phyloP scores from a whole-genome alignment of 2,888 invertebrate genomes.

The Piscicola geometra region DNA sequence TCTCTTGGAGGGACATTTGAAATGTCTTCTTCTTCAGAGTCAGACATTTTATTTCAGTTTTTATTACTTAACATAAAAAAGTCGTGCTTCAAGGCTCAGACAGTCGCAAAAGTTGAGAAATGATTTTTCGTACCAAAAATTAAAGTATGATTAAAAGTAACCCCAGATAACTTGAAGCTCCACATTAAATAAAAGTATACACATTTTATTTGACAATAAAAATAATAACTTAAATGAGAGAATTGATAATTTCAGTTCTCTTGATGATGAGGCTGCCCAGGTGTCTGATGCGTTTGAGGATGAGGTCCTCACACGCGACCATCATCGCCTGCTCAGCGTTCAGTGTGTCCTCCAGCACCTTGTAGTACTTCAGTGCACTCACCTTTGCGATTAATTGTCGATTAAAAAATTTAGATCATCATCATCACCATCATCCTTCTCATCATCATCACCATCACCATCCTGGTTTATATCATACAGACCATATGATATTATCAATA shows the following conservation, averaged over 20 bases:
- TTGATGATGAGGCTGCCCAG: slow-evolving; percentile 17
- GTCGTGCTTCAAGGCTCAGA: too few species aligned
- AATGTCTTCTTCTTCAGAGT: slow-evolving; percentile 33
- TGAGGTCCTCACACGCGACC: slow-evolving; percentile 22
- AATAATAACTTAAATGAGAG: background rate
- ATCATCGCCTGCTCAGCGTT: slow-evolving; percentile 24
- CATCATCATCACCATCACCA: too few species aligned
- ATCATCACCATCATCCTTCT: too few species aligned
- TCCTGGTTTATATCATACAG: too few species aligned
- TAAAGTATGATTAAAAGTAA: background rate
- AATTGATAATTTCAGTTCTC: slow-evolving; percentile 21
- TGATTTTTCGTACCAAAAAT: background rate
- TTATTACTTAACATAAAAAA: too few species aligned
- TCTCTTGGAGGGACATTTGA: slow-evolving; percentile 33
- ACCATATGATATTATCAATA: too few species aligned
- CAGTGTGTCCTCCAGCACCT: slow-evolving; percentile 20
- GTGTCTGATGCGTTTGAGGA: slow-evolving; percentile 6
- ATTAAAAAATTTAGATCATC: too few species aligned
- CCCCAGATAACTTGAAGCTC: too few species aligned
- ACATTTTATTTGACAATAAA: too few species aligned
- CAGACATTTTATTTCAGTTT: slow-evolving; percentile 36
- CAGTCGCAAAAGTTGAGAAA: too few species aligned
- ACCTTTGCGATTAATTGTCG: background rate
- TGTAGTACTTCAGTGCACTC: slow-evolving; percentile 9
- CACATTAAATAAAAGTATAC: too few species aligned